A percentile compares a stretch with the other conserved stretches of the same genome.
These are phyloP conservation scores for Pasiphila rectangulata DNA, from an alignment of 2,888 invertebrate species.

Conservation along the genomic window DNA sequence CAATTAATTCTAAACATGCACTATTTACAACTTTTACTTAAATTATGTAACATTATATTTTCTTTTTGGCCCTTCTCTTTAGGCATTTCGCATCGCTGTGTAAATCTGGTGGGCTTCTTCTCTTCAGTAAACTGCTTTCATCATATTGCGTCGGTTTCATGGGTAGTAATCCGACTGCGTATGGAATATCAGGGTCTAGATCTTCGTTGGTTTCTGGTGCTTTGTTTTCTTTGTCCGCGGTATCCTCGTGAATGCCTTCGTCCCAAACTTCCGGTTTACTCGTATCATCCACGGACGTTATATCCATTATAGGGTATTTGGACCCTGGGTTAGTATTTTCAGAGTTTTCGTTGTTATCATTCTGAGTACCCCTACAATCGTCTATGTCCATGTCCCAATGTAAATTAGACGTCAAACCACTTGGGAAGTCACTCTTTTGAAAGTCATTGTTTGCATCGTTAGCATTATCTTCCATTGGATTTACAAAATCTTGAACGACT, in stretches of 20 bases:
- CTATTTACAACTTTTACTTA: constrained; percentile 15
- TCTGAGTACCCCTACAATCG: constrained; percentile 31
- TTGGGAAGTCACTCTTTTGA: constrained; percentile 14
- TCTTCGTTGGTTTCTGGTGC: constrained; percentile 34
- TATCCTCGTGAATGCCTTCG: constrained; percentile 38
- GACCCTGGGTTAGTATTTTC: constrained; percentile 36
- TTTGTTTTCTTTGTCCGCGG: constrained; percentile 50
- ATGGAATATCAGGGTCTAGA: constrained; percentile 64
- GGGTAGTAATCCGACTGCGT: constrained; percentile 70
- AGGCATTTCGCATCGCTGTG: constrained; percentile 67
- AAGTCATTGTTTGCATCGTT: constrained; percentile 14
- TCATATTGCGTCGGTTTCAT: constrained; percentile 57
- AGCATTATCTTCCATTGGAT: constrained; percentile 13
- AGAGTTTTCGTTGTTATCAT: constrained; percentile 33
- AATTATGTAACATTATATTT: constrained; percentile 35
- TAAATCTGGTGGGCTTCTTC: constrained; percentile 49
- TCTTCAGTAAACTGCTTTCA: constrained; percentile 52
- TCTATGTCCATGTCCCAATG: constrained; percentile 25
- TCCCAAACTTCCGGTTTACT: constrained; percentile 50
- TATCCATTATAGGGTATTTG: constrained; percentile 48
- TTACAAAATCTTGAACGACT: constrained; percentile 18
- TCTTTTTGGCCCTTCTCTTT: constrained; percentile 72
- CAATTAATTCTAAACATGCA: constrained; percentile 1
- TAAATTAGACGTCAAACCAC: constrained; percentile 17
- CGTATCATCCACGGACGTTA: constrained; percentile 46